Conservation (phyloP, 2,797 vertebrate genomes). For the Eulemur mongoz region DNA sequence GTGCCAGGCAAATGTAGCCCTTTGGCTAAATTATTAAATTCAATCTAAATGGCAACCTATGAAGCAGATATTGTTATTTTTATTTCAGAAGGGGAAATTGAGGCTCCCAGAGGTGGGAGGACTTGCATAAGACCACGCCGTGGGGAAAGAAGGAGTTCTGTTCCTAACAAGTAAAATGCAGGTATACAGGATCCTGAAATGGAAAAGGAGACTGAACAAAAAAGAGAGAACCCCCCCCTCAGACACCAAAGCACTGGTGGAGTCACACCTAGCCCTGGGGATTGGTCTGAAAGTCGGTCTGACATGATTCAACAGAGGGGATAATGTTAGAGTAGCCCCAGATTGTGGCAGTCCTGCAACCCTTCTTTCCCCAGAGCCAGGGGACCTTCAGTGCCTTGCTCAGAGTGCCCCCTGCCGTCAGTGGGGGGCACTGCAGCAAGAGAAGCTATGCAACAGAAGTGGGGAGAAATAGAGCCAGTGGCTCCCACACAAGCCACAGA, state of each 20-base stretch:
- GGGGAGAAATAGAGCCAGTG: not conserved
- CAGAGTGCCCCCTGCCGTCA: not conserved
- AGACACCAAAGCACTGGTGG: not conserved
- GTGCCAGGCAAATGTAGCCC: not conserved
- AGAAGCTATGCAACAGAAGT: not conserved
- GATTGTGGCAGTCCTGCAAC: not conserved
- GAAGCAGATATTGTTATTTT: not conserved
- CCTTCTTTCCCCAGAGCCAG: not conserved
- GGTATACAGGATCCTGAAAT: not conserved
- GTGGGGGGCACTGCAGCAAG: not conserved
- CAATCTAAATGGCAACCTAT: not conserved
- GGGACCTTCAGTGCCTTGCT: not conserved
- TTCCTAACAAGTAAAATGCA: not conserved
- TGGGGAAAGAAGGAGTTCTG: not conserved
- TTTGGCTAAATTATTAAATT: not conserved
- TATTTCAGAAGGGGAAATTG: slow-evolving; percentile 39
- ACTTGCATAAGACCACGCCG: not conserved
- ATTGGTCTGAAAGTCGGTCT: not conserved
- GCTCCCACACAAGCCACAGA: not conserved
- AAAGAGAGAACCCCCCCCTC: not conserved
- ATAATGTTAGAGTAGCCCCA: too few species aligned
- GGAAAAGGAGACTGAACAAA: not conserved
- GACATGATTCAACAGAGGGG: not conserved
- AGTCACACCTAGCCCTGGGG: not conserved
- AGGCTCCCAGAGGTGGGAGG: not conserved